phyloP scores from a whole-genome alignment of 2,113 vertebrate genomes.

The Carettochelys insculpta region DNA sequence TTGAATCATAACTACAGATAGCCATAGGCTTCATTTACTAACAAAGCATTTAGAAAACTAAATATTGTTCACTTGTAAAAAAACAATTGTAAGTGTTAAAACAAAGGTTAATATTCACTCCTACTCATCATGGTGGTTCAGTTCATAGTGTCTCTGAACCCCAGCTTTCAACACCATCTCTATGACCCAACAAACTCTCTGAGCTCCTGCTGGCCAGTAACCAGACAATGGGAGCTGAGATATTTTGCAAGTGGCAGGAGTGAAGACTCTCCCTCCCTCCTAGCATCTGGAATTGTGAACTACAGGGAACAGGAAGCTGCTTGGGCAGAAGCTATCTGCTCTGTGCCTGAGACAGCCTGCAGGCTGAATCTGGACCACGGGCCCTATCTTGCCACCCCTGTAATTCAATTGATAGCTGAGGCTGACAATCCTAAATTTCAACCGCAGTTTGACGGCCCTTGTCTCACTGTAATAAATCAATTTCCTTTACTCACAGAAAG shows the following conservation, averaged over 20 bases:
- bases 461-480: neutral
- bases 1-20: neutral
- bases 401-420: neutral
- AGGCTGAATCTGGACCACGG: too few species aligned
- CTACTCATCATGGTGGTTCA: neutral
- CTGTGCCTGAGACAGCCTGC: too few species aligned
- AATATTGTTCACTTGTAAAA: neutral
- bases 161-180: neutral
- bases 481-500: neutral
- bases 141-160: neutral
- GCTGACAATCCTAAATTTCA: neutral
- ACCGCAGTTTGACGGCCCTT: neutral
- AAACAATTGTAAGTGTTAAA: neutral
- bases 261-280: too few species aligned
- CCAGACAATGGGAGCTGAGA: too few species aligned
- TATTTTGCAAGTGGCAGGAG: too few species aligned
- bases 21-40: neutral
- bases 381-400: too few species aligned
- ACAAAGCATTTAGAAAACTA: neutral
- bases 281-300: too few species aligned
- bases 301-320: too few species aligned
- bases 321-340: too few species aligned
- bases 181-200: too few species aligned
- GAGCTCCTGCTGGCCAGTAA: too few species aligned
- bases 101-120: neutral